Evolutionary conservation across 1,140 invertebrate species (phyloP), one percentile per base, ranked within the genome.

Genomic region (Branchinecta lynchi): DNA sequence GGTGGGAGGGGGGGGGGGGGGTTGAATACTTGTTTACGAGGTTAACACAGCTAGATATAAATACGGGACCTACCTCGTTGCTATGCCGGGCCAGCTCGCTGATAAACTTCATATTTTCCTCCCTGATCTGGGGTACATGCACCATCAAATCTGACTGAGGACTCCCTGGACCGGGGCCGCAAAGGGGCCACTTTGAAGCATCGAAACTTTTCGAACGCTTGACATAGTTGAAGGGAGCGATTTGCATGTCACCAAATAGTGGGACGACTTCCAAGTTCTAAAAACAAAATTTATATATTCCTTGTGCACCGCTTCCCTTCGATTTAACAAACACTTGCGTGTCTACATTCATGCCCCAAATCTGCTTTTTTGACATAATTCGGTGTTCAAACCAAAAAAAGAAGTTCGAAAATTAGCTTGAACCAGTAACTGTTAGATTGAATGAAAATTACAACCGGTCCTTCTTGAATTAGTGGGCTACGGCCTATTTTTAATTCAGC

Each of bases 241-340:
- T 98, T 81, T 98, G 96, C 96, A 99, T 99, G 76, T 99, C 96
- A 6, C 96, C 96, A 80, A 98, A 99, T 8, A 99, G 79, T 0
- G 96, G 96, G 3, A 99, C 96, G 70, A 99, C 94, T 82, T 99
- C 95, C 65, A 98, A 78, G 79, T 96, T 93, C 85, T 82, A 71
- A 66, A 74, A 72, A 45, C 7, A 69, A 32, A 32, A 32, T 32
- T 32, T 32, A 32, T 32, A 32, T 32, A 32, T 32, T 1, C 32
- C 32, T 32, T 32, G 2, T 5, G 5, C 32, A 32, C 32, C 32
- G 32, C 32, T 32, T 5, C 32, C 32, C 5, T 32, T 32, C 32
- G n/a, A 32, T 5, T 32, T 32, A 1, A 32, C 5, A 5, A 32
- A 32, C 32, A 32, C 32, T 32, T 32, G 2, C 32, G 32, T 32